phyloP scores from a whole-genome alignment of 53 echinoderm and acorn worm species.

The Holothuria leucospilota region DNA sequence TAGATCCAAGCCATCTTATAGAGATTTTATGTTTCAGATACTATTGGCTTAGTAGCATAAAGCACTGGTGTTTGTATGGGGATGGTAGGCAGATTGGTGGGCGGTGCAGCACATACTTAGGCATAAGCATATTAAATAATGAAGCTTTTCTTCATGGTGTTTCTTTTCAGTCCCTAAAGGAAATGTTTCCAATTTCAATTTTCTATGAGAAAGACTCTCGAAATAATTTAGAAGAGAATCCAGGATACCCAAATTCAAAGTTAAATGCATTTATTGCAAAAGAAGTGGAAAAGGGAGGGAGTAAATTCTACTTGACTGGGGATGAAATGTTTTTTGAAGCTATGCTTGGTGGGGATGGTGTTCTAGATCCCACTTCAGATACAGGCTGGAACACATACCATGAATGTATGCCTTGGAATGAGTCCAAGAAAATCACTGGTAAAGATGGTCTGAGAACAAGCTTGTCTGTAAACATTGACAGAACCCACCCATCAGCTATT shows the following conservation, averaged over 20 bases:
- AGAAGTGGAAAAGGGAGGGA: background rate
- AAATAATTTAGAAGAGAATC: constrained; percentile 7
- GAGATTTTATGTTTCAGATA: background rate
- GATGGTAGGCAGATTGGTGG: constrained; percentile 24
- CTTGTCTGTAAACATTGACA: background rate
- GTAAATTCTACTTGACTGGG: background rate
- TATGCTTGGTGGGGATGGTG: background rate
- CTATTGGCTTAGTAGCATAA: background rate
- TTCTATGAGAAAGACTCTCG: constrained; percentile 14
- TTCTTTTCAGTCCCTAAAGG: background rate
- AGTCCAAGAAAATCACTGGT: background rate
- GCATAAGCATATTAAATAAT: background rate
- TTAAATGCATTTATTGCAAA: background rate
- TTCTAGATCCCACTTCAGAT: background rate
- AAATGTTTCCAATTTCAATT: background rate
- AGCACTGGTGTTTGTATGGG: constrained; percentile 3
- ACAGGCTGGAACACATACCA: constrained; percentile 9
- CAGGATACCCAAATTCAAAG: background rate
- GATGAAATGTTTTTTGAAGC: constrained; percentile 24
- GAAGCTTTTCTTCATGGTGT: background rate
- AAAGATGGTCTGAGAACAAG: background rate
- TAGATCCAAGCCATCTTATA: background rate
- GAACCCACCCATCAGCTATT: background rate
- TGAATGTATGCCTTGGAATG: background rate
- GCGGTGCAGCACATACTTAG: background rate